Conservation (phyloP, 2,113 vertebrate species). For the Lucifuga dentata region DNA sequence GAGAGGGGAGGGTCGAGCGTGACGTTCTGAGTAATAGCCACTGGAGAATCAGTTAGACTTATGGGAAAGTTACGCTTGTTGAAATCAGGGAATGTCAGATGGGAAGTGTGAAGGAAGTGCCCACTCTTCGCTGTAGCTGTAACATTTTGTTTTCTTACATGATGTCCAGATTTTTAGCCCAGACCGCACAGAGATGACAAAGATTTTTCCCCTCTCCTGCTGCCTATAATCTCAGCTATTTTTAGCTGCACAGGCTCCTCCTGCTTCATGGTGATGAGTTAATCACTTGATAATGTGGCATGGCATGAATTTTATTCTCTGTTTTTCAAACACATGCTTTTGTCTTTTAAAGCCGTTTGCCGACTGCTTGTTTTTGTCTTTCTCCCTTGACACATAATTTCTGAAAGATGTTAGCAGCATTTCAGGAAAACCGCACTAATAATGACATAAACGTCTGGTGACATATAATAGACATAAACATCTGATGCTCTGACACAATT, state of each 20-base stretch:
- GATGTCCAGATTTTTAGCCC: slow-evolving; percentile 43
- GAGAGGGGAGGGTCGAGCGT: slow-evolving; percentile 29
- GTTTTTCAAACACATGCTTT: background rate
- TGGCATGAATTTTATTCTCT: background rate
- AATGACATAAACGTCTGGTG: background rate
- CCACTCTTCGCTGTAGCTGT: slow-evolving; percentile 32
- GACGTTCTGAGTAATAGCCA: slow-evolving; percentile 42
- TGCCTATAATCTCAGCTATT: slow-evolving; percentile 70
- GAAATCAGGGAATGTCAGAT: slow-evolving; percentile 77
- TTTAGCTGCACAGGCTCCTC: slow-evolving; percentile 68
- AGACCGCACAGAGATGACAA: slow-evolving; percentile 33
- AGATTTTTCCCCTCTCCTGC: slow-evolving; percentile 9
- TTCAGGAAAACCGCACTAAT: background rate
- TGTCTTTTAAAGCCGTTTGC: background rate
- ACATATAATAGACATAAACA: no score
- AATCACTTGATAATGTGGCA: slow-evolving; percentile 54
- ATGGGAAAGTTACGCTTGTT: slow-evolving; percentile 76
- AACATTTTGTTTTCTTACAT: slow-evolving; percentile 41
- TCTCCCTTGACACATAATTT: background rate
- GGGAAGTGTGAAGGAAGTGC: slow-evolving; percentile 65
- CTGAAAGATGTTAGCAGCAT: background rate
- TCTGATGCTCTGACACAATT: slow-evolving; percentile 16
- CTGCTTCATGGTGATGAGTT: slow-evolving; percentile 54
- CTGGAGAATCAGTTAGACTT: slow-evolving; percentile 68
- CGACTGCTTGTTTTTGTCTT: background rate